These are phyloP conservation scores for Perca flavescens DNA, from an alignment of 2,113 vertebrate genomes.

Conservation along the genomic window DNA sequence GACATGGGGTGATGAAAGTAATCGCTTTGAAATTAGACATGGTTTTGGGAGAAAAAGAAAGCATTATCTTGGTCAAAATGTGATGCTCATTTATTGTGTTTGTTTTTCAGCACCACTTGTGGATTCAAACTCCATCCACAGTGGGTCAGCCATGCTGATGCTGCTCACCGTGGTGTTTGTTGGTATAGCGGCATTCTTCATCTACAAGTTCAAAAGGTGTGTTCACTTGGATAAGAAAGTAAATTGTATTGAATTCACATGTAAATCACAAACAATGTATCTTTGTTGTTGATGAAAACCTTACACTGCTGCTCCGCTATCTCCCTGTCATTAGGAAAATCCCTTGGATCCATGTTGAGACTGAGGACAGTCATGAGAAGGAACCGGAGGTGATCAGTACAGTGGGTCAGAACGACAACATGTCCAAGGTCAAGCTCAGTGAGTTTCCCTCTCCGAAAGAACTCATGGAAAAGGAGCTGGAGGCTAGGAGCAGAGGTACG, in stretches of 20 bases:
- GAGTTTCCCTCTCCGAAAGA: slow-evolving; percentile 92
- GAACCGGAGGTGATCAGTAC: slow-evolving; percentile 96
- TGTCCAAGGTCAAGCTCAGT: slow-evolving; percentile 91
- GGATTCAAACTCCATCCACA: slow-evolving; percentile 90
- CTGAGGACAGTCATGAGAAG: slow-evolving; percentile 95
- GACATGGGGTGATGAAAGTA: slow-evolving; percentile 42
- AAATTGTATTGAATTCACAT: neutral
- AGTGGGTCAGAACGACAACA: slow-evolving; percentile 92
- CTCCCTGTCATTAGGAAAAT: slow-evolving; percentile 88
- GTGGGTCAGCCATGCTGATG: slow-evolving; percentile 94
- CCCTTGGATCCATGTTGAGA: slow-evolving; percentile 96
- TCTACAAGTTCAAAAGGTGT: slow-evolving; percentile 99
- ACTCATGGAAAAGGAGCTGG: slow-evolving; percentile 92
- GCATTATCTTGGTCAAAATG: slow-evolving; percentile 11
- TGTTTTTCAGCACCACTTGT: slow-evolving; percentile 89
- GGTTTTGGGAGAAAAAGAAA: neutral
- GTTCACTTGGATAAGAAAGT: neutral
- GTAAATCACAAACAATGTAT: neutral
- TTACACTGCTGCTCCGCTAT: neutral
- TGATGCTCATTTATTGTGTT: neutral
- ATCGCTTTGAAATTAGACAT: slow-evolving; percentile 37
- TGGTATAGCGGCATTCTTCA: slow-evolving; percentile 93
- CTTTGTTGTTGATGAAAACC: neutral
- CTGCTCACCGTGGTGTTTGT: slow-evolving; percentile 92
- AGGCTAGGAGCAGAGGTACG: slow-evolving; percentile 90